Percentiles rank a stretch among this genome's conserved stretches.
These are phyloP conservation scores for Pseudochaenichthys georgianus DNA, from an alignment of 2,797 vertebrate genomes.

Conservation along the genomic window DNA sequence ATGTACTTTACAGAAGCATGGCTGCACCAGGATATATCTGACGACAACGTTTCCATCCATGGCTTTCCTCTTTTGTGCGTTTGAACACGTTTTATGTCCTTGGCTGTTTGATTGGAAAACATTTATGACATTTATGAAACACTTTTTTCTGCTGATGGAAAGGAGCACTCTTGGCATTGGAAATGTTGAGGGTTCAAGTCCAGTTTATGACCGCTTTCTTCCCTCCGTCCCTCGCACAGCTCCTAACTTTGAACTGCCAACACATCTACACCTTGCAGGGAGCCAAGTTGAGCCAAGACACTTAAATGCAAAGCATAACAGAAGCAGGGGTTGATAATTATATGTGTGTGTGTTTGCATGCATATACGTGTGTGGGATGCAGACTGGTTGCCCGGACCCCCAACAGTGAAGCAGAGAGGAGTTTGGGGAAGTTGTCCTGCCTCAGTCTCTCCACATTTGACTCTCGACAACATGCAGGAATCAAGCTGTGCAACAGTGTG, in stretches of 20 bases:
- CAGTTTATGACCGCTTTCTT: conserved; percentile 9
- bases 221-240: conserved; percentile 7
- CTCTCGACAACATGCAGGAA: conserved; percentile 53
- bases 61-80: no score
- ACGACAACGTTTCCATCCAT: no score
- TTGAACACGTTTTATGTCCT: conserved; percentile 13
- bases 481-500: conserved; percentile 70
- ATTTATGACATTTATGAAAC: conserved; percentile 23
- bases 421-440: conserved; percentile 45
- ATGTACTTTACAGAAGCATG: no score
- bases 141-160: conserved; percentile 8
- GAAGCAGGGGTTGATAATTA: conserved; percentile 48
- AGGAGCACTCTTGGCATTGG: conserved; percentile 14
- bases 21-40: no score
- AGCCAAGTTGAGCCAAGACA: conserved; percentile 21
- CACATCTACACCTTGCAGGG: conserved; percentile 29
- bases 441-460: conserved; percentile 45
- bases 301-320: conserved; percentile 35
- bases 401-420: conserved; percentile 50
- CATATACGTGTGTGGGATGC: conserved; percentile 25
- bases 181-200: conserved; percentile 38
- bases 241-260: conserved; percentile 35
- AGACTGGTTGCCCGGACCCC: conserved; percentile 52
- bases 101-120: conserved; percentile 29
- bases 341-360: conserved; percentile 21